These are phyloP conservation scores for Eupelmus urozonus DNA, from an alignment of 2,888 invertebrate species.

Conservation along the genomic window DNA sequence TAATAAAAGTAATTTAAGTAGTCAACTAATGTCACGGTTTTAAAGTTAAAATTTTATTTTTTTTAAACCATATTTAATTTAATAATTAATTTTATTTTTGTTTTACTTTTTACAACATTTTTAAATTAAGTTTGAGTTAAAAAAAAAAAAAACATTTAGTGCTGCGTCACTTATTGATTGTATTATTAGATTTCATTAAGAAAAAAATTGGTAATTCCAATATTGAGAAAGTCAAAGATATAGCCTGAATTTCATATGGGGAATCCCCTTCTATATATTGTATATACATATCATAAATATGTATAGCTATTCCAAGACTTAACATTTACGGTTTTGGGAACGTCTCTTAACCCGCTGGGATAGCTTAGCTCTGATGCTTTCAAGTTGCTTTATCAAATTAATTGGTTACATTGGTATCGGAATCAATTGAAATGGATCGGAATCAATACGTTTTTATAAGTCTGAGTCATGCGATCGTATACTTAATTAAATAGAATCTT, in stretches of 20 bases:
- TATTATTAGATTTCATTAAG: neutral
- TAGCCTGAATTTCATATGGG: neutral
- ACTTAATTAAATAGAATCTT: constrained; percentile 5
- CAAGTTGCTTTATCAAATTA: constrained; percentile 14
- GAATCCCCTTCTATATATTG: constrained; percentile 4
- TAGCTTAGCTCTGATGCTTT: neutral
- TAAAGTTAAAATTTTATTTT: too few relatives aligned
- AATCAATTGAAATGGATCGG: constrained; percentile 12
- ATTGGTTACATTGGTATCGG: neutral
- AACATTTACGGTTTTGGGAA: neutral
- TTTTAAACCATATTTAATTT: too few relatives aligned
- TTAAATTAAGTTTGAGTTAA: too few relatives aligned
- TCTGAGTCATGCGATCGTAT: constrained; percentile 2
- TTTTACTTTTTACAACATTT: too few relatives aligned
- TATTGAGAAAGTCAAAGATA: constrained; percentile 7
- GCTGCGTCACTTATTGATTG: neutral
- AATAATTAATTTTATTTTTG: too few relatives aligned
- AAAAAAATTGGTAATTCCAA: constrained; percentile 20
- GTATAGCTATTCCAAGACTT: neutral
- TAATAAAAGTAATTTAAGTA: too few relatives aligned
- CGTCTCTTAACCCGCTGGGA: neutral
- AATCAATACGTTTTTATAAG: neutral
- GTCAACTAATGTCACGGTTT: too few relatives aligned
- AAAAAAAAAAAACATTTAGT: too few relatives aligned
- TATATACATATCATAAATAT: constrained; percentile 29